Conservation (phyloP, 2,888 invertebrate genomes). For the Chloroclystis v-ata region DNA sequence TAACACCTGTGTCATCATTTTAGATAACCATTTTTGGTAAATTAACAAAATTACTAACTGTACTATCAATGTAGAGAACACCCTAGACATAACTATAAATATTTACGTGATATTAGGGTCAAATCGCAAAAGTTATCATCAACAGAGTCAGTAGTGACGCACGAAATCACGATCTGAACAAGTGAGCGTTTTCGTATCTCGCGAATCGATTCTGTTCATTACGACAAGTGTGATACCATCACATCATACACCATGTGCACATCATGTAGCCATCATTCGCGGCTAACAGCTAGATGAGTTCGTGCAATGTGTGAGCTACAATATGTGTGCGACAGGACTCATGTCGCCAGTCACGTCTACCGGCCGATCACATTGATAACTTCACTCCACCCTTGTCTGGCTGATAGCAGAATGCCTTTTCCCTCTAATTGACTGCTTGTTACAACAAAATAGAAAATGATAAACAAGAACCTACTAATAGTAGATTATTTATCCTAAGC, state of each 20-base stretch:
- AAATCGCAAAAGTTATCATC: constrained; percentile 43
- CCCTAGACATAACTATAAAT: constrained; percentile 25
- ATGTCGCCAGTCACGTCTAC: constrained; percentile 18
- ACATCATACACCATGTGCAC: too few relatives aligned
- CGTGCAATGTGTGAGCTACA: not conserved
- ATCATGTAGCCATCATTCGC: too few relatives aligned
- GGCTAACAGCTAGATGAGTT: too few relatives aligned
- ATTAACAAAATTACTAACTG: too few relatives aligned
- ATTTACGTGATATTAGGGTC: constrained; percentile 41
- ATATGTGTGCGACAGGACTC: not conserved
- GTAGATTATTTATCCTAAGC: constrained; percentile 21
- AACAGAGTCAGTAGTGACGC: constrained; percentile 42
- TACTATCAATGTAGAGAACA: constrained; percentile 13
- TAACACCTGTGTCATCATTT: not conserved
- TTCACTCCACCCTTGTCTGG: constrained; percentile 11
- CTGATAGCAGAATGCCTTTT: constrained; percentile 13
- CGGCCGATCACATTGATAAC: constrained; percentile 15
- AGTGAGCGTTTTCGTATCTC: constrained; percentile 31
- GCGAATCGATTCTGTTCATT: not conserved
- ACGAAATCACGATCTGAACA: constrained; percentile 40
- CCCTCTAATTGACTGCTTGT: constrained; percentile 10
- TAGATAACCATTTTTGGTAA: too few relatives aligned
- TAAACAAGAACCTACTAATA: constrained; percentile 13
- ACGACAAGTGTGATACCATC: too few relatives aligned
- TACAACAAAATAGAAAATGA: constrained; percentile 11